A percentile compares a stretch with the other conserved stretches of the same genome.
Evolutionary conservation across 2,888 invertebrate genomes (phyloP).

Genomic region (Philopedon plagiatum): DNA sequence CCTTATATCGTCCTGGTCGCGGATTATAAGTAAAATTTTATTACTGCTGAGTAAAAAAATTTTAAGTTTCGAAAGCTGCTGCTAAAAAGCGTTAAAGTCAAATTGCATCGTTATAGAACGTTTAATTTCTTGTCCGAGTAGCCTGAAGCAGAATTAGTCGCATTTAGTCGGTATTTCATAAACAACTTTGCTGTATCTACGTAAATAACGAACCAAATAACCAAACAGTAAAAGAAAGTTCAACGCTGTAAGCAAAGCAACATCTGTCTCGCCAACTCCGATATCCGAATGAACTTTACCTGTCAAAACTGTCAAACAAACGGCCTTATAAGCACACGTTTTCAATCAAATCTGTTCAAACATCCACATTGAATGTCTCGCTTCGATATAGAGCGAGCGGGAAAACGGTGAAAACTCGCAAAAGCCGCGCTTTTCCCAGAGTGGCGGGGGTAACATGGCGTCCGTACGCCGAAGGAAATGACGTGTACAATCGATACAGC

Average conservation of each 20-base stretch:
- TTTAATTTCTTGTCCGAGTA: no score
- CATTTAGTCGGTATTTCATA: no score
- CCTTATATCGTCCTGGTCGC: no score
- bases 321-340: constrained; percentile 3
- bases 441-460: constrained; percentile 49
- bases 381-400: not conserved
- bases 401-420: constrained; percentile 22
- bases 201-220: no score
- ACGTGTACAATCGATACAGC: constrained; percentile 47
- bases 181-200: no score
- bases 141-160: no score
- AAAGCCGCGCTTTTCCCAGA: constrained; percentile 6
- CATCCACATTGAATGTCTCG: constrained; percentile 19
- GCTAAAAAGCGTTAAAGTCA: no score
- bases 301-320: not conserved
- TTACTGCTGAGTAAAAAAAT: no score
- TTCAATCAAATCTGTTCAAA: constrained; percentile 29
- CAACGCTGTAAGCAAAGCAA: not conserved
- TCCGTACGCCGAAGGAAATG: constrained; percentile 44
- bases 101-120: no score
- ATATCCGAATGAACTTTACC: not conserved
- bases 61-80: no score
- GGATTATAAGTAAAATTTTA: no score
- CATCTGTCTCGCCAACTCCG: not conserved
- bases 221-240: not conserved